Percentiles rank a stretch among this genome's conserved stretches.
phyloP scores from a whole-genome alignment of 2,113 vertebrate species.

The Phylloscopus trochilus region DNA sequence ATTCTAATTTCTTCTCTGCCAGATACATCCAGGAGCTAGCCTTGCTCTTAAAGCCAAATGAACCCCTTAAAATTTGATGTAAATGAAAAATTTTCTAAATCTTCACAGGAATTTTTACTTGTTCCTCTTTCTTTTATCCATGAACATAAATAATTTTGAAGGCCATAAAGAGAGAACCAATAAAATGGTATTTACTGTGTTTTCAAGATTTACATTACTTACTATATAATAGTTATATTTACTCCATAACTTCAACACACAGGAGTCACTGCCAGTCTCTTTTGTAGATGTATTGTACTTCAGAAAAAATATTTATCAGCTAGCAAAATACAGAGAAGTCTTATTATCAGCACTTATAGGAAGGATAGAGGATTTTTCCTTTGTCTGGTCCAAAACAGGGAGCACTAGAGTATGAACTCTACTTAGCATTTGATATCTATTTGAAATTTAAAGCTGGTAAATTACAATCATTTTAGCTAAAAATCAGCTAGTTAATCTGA shows the following conservation, averaged over 20 bases:
- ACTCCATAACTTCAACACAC: neutral
- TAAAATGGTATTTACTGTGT: neutral
- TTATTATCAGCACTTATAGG: neutral
- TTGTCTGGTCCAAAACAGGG: neutral
- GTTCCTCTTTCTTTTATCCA: neutral
- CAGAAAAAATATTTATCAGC: neutral
- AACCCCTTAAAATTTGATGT: neutral
- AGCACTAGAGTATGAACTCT: neutral
- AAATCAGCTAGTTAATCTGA: slow-evolving; percentile 17
- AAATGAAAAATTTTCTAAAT: neutral
- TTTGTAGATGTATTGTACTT: neutral
- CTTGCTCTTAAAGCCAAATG: neutral
- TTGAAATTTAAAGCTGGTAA: slow-evolving; percentile 16
- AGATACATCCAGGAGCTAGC: neutral
- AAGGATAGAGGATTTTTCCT: neutral
- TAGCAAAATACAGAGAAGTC: neutral
- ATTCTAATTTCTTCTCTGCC: neutral
- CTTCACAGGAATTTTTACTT: neutral
- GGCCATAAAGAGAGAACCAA: neutral
- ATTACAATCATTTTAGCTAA: slow-evolving; percentile 27
- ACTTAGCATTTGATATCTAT: neutral
- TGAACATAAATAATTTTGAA: neutral
- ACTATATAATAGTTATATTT: neutral
- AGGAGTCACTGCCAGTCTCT: neutral
- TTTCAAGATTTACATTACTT: neutral